Conservation (phyloP, 2,797 vertebrate genomes). For the Sciurus vulgaris region DNA sequence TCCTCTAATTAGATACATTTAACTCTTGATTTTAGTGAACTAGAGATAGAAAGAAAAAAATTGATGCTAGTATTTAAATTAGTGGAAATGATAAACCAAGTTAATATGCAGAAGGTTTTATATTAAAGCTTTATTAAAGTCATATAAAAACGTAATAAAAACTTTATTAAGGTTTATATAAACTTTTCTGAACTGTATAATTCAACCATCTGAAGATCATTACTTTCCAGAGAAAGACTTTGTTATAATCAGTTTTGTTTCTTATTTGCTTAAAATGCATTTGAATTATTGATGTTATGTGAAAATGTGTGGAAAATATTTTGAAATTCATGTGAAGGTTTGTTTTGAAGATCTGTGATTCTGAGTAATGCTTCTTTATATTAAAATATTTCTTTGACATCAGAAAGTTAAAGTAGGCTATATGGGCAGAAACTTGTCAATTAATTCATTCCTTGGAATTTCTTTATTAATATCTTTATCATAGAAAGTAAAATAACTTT, state of each 20-base stretch:
- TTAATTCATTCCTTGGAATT: slow-evolving; percentile 30
- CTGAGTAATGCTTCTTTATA: background rate
- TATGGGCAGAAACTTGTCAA: background rate
- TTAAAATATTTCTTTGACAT: background rate
- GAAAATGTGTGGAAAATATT: background rate
- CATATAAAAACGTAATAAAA: too few species aligned
- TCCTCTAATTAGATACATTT: background rate
- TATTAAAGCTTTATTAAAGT: background rate
- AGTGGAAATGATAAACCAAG: slow-evolving; percentile 2
- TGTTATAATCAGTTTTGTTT: background rate
- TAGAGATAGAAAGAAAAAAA: background rate
- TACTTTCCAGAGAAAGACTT: background rate
- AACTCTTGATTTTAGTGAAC: background rate
- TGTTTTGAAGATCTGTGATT: slow-evolving; percentile 38
- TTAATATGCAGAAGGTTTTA: background rate
- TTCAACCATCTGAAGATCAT: slow-evolving; percentile 13
- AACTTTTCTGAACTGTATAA: background rate
- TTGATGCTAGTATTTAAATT: slow-evolving; percentile 4
- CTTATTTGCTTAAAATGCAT: background rate
- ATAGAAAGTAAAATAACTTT: slow-evolving; percentile 10
- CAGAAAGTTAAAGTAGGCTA: background rate
- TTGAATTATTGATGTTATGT: slow-evolving; percentile 35
- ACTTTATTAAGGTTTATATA: too few species aligned
- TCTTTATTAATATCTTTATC: slow-evolving; percentile 41
- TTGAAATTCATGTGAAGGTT: slow-evolving; percentile 27